Base-by-base conservation (phyloP, 2,113 vertebrate genomes). In the Tyrannus savana region DNA sequence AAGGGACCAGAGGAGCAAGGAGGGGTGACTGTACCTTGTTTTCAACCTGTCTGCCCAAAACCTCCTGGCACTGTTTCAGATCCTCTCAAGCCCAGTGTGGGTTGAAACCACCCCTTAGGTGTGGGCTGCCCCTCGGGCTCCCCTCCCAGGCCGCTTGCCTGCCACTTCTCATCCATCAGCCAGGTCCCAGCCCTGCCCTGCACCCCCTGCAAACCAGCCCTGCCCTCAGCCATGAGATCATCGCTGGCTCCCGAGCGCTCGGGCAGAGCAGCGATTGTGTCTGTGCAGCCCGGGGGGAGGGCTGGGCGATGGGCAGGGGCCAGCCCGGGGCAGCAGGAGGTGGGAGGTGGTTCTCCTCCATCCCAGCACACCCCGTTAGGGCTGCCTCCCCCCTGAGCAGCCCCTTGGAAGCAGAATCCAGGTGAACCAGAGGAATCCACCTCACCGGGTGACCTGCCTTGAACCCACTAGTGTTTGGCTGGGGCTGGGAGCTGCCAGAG, bases 101-200 rank as follows among this genome's bases (percentile, higher is more conserved):
- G 49, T 81, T 75, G 91, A 41, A 3, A 55, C 27, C 31, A 1
- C 27, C 56, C 67, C 10, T 39, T 7, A 4, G 55, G 42, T 12
- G 53, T 0, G 0, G 53, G 30, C 50, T 64, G 60, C 46, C 73
- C 37, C 85, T 12, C 0, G 4, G 39, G 30, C 76, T 42, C 59
- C 27, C 33, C 78, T 95, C 86, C 25, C 84, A 19, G 94, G 73
- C 93, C 79, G 69, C 77, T 95, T 25, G 35, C 39, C 80, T 91
- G 93, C 44, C 90, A 79, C 56, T 60, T 97, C 93, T 78, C 85
- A 90, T 95, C 84, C 52, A 0, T 94, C 79, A 95, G 81, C 86
- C 92, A 89, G 79, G 56, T 62, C 89, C 52, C 88, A n/a, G 93
- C 86, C 89, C 96, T 92, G 95, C 90, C 81, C 89, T 27, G 8